Evolutionary conservation across 2,888 invertebrate genomes (phyloP).

Genomic region (Endotricha flammealis): DNA sequence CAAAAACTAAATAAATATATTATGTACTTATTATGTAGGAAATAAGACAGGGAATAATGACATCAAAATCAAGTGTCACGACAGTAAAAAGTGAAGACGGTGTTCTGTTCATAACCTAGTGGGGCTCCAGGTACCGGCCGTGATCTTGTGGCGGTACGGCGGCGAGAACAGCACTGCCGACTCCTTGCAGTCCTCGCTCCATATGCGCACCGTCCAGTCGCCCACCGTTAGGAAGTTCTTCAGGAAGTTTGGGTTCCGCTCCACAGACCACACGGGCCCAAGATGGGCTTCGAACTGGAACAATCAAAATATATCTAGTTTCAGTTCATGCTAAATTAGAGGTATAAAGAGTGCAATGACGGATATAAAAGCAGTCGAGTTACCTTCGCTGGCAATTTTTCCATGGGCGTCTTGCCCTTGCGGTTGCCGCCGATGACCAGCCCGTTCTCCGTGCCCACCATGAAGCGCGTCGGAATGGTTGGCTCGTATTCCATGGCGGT

Average conservation of each 20-base stretch:
- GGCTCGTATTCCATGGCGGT: conserved; percentile 83
- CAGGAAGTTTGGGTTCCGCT: conserved; percentile 93
- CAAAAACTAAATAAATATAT: too few species aligned
- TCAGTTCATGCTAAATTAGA: too few species aligned
- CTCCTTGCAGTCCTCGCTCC: conserved; percentile 96
- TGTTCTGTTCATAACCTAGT: too few species aligned
- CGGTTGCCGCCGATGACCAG: conserved; percentile 82
- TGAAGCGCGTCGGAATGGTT: conserved; percentile 85
- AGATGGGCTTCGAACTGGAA: conserved; percentile 81
- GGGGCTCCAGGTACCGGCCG: conserved; percentile 91
- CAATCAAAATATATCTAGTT: too few species aligned
- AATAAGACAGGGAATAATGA: too few species aligned
- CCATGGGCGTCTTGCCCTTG: conserved; percentile 82
- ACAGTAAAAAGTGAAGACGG: too few species aligned
- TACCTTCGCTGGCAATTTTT: conserved; percentile 77
- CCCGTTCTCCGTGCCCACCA: conserved; percentile 84
- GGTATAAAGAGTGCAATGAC: too few species aligned
- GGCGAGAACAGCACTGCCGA: conserved; percentile 94
- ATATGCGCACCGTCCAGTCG: conserved; percentile 94
- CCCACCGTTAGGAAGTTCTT: conserved; percentile 97
- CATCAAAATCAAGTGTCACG: too few species aligned
- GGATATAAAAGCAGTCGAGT: too few species aligned
- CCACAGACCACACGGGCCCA: conserved; percentile 90
- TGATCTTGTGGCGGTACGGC: conserved; percentile 80
- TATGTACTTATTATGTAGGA: too few species aligned